Percentiles rank a stretch among this genome's conserved stretches.
Evolutionary conservation across 2,113 vertebrate species (phyloP).

Genomic region (Esox niger): DNA sequence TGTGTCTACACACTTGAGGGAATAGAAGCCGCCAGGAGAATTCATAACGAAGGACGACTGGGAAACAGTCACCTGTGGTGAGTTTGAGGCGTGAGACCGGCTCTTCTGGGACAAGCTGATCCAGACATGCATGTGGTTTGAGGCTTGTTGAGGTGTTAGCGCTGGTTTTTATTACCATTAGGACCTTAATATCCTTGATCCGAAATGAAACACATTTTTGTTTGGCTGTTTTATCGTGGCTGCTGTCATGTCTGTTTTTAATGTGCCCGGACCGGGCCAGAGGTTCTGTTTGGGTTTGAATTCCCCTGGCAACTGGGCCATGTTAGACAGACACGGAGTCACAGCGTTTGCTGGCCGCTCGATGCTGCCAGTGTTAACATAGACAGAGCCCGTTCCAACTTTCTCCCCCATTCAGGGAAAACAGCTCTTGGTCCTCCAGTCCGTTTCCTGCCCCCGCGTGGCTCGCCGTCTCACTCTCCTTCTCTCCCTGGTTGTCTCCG

Average conservation of each 20-base stretch:
- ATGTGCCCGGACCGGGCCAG: too few species aligned
- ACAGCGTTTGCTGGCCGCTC: too few species aligned
- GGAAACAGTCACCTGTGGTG: constrained; percentile 8
- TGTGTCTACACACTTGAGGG: not conserved
- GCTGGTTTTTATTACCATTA: not conserved
- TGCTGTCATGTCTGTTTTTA: too few species aligned
- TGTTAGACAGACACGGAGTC: too few species aligned
- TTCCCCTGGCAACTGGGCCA: too few species aligned
- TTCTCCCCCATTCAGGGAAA: not conserved
- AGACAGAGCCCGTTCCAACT: not conserved
- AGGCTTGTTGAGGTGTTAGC: not conserved
- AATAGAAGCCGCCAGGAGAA: not conserved
- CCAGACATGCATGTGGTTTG: too few species aligned
- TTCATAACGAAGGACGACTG: not conserved
- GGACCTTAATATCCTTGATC: not conserved
- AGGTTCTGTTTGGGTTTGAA: too few species aligned
- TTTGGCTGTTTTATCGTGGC: not conserved
- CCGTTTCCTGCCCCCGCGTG: not conserved
- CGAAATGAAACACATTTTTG: not conserved
- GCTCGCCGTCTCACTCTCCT: not conserved
- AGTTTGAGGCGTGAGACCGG: not conserved
- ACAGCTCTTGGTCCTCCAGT: too few species aligned
- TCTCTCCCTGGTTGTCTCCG: too few species aligned
- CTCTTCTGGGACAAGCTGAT: too few species aligned
- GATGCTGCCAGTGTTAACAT: too few species aligned